Evolutionary conservation across 2,113 vertebrate genomes (phyloP).

Genomic region (Mus spicilegus): DNA sequence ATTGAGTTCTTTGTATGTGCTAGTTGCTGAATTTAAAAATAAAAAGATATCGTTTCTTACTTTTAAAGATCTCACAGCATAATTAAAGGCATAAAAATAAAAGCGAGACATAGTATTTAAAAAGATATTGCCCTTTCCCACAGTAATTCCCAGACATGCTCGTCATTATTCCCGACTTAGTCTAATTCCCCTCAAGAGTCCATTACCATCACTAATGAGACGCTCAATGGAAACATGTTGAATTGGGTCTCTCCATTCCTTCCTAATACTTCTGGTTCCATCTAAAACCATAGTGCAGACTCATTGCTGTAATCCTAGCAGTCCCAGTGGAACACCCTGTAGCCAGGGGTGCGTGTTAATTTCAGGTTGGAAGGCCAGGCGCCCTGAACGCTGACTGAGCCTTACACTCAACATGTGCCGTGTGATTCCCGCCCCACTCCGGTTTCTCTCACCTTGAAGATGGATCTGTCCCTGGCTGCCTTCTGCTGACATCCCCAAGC

Average conservation of each 20-base stretch:
- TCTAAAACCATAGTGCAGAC: constrained; percentile 29
- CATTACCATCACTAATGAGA: neutral
- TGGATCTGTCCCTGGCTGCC: neutral
- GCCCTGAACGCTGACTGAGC: neutral
- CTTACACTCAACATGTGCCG: neutral
- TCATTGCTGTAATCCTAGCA: constrained; percentile 41
- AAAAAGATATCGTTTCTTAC: neutral
- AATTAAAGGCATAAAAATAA: constrained; percentile 32
- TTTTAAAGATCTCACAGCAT: constrained; percentile 5
- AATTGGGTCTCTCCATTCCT: constrained; percentile 18
- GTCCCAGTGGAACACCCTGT: neutral
- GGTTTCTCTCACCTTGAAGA: constrained; percentile 20
- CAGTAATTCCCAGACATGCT: constrained; percentile 18
- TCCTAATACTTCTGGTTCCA: constrained; percentile 49
- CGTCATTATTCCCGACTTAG: neutral
- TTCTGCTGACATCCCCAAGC: neutral
- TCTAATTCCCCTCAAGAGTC: constrained; percentile 28
- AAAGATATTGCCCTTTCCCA: neutral
- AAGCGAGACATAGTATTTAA: neutral
- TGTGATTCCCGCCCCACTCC: neutral
- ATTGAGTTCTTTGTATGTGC: neutral
- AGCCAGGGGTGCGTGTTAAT: constrained; percentile 48
- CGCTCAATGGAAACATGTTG: constrained; percentile 14
- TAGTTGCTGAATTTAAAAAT: constrained; percentile 30
- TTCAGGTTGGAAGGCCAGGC: constrained; percentile 24